These are phyloP conservation scores for Lathronympha strigana DNA, from an alignment of 2,888 invertebrate genomes.

Conservation along the genomic window DNA sequence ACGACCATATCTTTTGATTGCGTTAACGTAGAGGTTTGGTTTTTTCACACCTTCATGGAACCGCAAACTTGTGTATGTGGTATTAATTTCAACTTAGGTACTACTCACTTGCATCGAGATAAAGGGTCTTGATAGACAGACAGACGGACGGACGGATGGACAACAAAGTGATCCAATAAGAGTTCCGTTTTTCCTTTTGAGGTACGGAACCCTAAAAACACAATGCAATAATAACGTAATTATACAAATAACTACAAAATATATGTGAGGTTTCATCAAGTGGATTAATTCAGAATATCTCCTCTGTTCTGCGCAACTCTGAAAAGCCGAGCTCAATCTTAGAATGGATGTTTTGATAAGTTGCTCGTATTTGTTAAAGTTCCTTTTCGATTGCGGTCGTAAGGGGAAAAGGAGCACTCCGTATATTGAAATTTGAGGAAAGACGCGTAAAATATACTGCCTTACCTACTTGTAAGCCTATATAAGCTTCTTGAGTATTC, in stretches of 20 bases:
- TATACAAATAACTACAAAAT: neutral
- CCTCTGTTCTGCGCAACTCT: slow-evolving; percentile 1
- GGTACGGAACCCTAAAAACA: too few relatives aligned
- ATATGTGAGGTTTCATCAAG: neutral
- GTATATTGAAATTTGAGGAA: slow-evolving; percentile 49
- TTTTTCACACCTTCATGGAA: too few relatives aligned
- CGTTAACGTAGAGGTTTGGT: too few relatives aligned
- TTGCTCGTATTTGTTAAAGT: slow-evolving; percentile 35
- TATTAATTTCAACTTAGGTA: too few relatives aligned
- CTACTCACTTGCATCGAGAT: too few relatives aligned
- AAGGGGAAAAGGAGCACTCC: slow-evolving; percentile 56
- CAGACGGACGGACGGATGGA: too few relatives aligned
- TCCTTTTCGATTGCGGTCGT: slow-evolving; percentile 33
- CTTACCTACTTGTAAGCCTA: slow-evolving; percentile 9
- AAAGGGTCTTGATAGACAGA: too few relatives aligned
- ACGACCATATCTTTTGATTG: too few relatives aligned
- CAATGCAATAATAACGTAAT: too few relatives aligned
- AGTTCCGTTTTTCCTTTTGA: too few relatives aligned
- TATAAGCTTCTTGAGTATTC: slow-evolving; percentile 1
- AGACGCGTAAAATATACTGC: slow-evolving; percentile 27
- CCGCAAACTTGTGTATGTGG: too few relatives aligned
- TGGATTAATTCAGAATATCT: neutral
- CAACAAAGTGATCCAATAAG: too few relatives aligned
- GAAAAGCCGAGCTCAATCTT: slow-evolving; percentile 29
- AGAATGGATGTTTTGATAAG: slow-evolving; percentile 41